Percentiles rank a stretch among this genome's conserved stretches.
Conservation (phyloP, 2,113 vertebrate species). For the Rhegmatorhina hoffmannsi region DNA sequence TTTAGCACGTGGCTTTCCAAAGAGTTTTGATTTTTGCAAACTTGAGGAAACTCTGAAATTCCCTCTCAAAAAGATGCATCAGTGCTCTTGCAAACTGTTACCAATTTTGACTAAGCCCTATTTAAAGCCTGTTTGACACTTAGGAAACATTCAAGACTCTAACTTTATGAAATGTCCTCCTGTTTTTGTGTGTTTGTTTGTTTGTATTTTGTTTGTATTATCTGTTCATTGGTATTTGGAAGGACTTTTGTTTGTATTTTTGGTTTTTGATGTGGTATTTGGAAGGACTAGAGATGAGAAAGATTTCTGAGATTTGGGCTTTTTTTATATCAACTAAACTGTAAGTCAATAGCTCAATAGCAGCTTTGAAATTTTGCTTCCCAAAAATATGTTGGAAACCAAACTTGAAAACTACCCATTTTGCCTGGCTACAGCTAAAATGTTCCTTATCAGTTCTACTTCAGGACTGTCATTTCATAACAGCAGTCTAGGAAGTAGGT, state of each 20-base stretch:
- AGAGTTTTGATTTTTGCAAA: background rate
- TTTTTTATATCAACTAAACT: background rate
- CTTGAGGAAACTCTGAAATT: background rate
- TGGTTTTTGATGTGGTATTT: background rate
- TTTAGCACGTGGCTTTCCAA: background rate
- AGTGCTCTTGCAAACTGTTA: background rate
- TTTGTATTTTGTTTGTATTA: no score
- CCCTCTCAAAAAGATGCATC: background rate
- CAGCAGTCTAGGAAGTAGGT: background rate
- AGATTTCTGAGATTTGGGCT: background rate
- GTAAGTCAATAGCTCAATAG: background rate
- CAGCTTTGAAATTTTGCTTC: background rate
- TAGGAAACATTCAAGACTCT: background rate
- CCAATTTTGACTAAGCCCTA: background rate
- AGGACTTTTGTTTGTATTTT: background rate
- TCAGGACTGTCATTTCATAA: background rate
- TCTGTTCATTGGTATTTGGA: background rate
- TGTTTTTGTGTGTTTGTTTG: no score
- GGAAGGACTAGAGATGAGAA: background rate
- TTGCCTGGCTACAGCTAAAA: background rate
- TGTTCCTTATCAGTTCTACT: background rate
- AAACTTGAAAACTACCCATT: background rate
- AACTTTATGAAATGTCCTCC: background rate
- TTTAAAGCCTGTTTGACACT: background rate
- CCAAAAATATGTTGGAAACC: background rate